Percentiles rank a stretch among this genome's conserved stretches.
Conservation (phyloP, 2,113 vertebrate species). For the Silurus glanis region DNA sequence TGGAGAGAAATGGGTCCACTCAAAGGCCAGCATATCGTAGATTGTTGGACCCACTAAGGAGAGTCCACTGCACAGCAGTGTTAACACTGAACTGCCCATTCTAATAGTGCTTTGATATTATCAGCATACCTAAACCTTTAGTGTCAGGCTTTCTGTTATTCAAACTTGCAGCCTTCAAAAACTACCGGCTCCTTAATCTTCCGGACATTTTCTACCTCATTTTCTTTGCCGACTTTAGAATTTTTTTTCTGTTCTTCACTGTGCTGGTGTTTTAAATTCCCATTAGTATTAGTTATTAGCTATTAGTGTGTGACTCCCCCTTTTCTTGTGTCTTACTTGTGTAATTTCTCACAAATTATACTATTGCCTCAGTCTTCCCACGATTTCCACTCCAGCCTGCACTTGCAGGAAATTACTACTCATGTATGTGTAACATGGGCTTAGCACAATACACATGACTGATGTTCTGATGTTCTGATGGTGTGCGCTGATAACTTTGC, state of each 20-base stretch:
- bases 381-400: neutral
- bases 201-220: neutral
- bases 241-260: neutral
- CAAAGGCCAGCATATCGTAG: slow-evolving; percentile 67
- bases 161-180: neutral
- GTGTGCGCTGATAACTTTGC: neutral
- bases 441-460: neutral
- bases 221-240: neutral
- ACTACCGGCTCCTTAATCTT: neutral
- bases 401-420: neutral
- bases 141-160: neutral
- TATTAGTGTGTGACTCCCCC: neutral
- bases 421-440: neutral
- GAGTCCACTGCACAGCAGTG: slow-evolving; percentile 54
- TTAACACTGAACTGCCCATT: slow-evolving; percentile 27
- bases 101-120: neutral
- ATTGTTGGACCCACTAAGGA: slow-evolving; percentile 58
- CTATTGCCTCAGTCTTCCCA: neutral
- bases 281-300: neutral
- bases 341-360: neutral
- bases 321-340: neutral
- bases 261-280: neutral
- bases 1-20: slow-evolving; percentile 50
- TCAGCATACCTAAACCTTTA: neutral
- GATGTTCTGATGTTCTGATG: neutral